phyloP scores from a whole-genome alignment of 1,140 invertebrate species.

The Drosophila bifasciata region DNA sequence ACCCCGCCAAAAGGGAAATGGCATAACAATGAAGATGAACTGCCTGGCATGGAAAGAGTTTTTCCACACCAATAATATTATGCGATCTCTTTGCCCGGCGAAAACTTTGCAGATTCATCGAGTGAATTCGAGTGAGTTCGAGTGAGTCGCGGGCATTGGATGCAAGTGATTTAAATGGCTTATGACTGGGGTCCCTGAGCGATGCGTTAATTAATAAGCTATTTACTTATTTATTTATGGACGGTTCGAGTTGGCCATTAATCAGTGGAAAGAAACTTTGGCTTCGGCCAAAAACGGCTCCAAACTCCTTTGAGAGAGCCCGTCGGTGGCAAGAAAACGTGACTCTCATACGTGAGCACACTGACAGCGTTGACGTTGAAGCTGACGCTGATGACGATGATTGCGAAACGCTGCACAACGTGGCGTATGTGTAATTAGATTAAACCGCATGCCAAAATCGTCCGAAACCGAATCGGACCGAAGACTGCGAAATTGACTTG shows the following conservation, averaged over 20 bases:
- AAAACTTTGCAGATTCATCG: constrained; percentile 27
- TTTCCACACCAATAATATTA: background rate
- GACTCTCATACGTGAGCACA: constrained; percentile 65
- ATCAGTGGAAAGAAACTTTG: constrained; percentile 64
- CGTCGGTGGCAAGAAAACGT: constrained; percentile 75
- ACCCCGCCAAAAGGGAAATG: constrained; percentile 34
- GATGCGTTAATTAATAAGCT: constrained; percentile 80
- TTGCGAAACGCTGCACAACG: constrained; percentile 74
- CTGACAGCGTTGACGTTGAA: constrained; percentile 20
- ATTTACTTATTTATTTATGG: constrained; percentile 77
- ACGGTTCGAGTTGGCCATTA: constrained; percentile 71
- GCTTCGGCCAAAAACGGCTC: constrained; percentile 54
- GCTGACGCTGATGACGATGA: constrained; percentile 24
- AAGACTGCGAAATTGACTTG: constrained; percentile 73
- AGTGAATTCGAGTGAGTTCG: no score
- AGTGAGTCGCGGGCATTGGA: constrained; percentile 2
- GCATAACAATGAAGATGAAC: constrained; percentile 75
- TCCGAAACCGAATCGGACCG: constrained; percentile 57
- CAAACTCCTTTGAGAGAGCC: constrained; percentile 75
- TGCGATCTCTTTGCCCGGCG: constrained; percentile 5
- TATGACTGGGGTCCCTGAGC: constrained; percentile 45
- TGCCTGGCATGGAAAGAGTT: constrained; percentile 33
- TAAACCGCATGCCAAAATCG: constrained; percentile 77
- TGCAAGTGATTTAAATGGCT: constrained; percentile 54
- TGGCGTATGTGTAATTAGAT: constrained; percentile 83